Conservation (phyloP, 2,113 vertebrate species). For the Haplochromis vanheusdeni region DNA sequence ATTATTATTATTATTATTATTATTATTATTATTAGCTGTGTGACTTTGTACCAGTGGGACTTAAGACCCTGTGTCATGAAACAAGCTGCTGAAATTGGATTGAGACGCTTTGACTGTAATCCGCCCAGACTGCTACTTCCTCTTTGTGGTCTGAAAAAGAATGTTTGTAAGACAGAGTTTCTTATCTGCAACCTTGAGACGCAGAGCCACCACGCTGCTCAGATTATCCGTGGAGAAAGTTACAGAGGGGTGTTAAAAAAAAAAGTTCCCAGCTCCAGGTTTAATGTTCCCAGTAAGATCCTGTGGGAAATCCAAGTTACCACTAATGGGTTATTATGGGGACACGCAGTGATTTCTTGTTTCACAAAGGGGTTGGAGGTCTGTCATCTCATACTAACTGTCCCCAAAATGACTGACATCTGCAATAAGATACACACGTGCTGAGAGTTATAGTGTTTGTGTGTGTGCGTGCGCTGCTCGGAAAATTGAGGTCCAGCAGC, state of each 20-base stretch:
- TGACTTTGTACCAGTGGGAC: background rate
- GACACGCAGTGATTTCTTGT: conserved; percentile 17
- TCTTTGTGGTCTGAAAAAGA: background rate
- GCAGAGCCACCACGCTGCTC: background rate
- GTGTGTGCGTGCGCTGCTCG: background rate
- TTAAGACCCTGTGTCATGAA: background rate
- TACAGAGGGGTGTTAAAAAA: background rate
- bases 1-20: background rate
- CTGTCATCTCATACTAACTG: conserved; percentile 33
- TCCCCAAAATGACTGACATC: conserved; percentile 12
- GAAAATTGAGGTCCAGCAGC: background rate
- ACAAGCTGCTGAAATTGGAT: background rate
- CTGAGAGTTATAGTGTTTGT: background rate
- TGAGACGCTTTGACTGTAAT: background rate
- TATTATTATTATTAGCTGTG: background rate
- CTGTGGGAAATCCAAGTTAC: conserved; percentile 31
- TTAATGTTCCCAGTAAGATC: conserved; percentile 29
- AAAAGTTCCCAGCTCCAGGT: background rate
- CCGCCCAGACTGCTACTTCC: background rate
- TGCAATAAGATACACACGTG: background rate
- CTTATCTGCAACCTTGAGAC: background rate
- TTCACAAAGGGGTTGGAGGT: conserved; percentile 3
- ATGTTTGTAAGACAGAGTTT: background rate
- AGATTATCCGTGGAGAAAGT: background rate
- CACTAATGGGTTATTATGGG: conserved; percentile 29